Conservation (phyloP, 2,888 invertebrate species). For the Apeira syringaria region DNA sequence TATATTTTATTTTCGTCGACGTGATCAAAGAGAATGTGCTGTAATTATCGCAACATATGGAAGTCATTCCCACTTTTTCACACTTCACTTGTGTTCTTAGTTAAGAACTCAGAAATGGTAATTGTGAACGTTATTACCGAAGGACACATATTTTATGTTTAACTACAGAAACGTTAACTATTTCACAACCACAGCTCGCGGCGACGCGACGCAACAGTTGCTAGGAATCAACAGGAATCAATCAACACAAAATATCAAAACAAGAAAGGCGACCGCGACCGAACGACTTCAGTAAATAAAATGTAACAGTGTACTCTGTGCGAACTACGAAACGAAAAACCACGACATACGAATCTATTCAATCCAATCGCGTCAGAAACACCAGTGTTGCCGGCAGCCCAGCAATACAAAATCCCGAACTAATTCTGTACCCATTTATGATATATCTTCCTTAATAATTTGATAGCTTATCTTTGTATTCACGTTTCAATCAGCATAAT, state of each 20-base stretch:
- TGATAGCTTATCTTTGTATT: too few species aligned
- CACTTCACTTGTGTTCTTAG: slow-evolving; percentile 60
- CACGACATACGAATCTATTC: too few species aligned
- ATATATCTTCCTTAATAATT: too few species aligned
- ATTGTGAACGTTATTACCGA: slow-evolving; percentile 36
- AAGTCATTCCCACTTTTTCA: slow-evolving; percentile 74
- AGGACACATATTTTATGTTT: slow-evolving; percentile 30
- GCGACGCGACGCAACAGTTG: slow-evolving; percentile 44
- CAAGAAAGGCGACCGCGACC: slow-evolving; percentile 36
- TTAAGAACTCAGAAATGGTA: slow-evolving; percentile 42
- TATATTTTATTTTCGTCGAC: slow-evolving; percentile 38
- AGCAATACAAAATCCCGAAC: too few species aligned
- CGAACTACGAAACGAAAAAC: too few species aligned
- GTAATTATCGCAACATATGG: slow-evolving; percentile 71
- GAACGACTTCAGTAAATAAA: too few species aligned
- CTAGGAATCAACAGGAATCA: slow-evolving; percentile 31
- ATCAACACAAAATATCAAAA: slow-evolving; percentile 17
- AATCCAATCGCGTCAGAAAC: too few species aligned
- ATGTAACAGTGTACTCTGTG: too few species aligned
- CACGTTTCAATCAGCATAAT: too few species aligned
- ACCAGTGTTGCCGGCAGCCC: too few species aligned
- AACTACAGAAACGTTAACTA: slow-evolving; percentile 36
- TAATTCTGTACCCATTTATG: too few species aligned
- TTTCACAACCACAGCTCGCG: slow-evolving; percentile 46
- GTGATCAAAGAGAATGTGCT: slow-evolving; percentile 47